phyloP scores from a whole-genome alignment of 2,888 invertebrate genomes.

The Sympetrum striolatum region DNA sequence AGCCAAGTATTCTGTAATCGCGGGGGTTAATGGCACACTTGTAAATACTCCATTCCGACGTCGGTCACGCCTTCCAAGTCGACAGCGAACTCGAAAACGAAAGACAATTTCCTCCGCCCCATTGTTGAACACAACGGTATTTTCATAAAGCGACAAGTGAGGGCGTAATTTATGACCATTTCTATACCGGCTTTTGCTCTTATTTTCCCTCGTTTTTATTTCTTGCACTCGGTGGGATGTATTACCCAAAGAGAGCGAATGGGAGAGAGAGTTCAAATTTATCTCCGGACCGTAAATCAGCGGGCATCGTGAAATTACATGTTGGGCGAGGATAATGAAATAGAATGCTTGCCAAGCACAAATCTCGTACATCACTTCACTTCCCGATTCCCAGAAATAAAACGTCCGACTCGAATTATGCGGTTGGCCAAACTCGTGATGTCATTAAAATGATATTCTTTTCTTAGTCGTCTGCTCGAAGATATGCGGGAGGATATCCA shows the following conservation, averaged over 20 bases:
- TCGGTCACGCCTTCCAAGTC: background rate
- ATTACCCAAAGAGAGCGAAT: background rate
- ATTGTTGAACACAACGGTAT: background rate
- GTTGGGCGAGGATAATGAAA: background rate
- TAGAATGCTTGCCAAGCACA: background rate
- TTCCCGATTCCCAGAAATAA: background rate
- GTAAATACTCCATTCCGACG: background rate
- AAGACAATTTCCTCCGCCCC: background rate
- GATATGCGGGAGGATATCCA: too few species aligned
- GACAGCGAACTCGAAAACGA: background rate
- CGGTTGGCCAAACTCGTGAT: background rate
- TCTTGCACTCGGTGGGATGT: background rate
- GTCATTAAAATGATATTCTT: background rate
- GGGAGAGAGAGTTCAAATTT: background rate
- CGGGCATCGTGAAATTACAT: background rate
- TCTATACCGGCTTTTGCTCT: background rate
- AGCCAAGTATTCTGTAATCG: too few species aligned
- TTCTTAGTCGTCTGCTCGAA: too few species aligned
- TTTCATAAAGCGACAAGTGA: background rate
- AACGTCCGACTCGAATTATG: background rate
- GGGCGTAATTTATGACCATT: background rate
- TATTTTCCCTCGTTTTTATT: background rate
- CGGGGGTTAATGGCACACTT: background rate
- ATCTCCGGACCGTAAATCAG: background rate
- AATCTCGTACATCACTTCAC: background rate